Evolutionary conservation across 2,888 invertebrate genomes (phyloP), one percentile per base, ranked within the genome.

Genomic region (Prosopocoilus inquinatus): DNA sequence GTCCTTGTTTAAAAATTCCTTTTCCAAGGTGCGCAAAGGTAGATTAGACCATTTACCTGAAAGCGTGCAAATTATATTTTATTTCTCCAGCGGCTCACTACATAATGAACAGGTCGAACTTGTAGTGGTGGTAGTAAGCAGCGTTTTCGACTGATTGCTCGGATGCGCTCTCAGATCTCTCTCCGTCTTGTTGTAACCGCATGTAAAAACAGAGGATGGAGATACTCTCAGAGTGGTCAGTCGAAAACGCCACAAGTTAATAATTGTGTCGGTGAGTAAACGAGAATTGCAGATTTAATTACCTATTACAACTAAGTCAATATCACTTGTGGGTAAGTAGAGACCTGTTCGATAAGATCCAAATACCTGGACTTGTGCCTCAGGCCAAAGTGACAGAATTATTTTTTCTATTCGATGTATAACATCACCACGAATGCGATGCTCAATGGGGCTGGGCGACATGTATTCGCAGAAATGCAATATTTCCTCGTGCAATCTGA

Each of bases 301-400:
- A 84, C 85, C 85, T 67, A 85, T 84, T 57, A 85, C 84, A 54
- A 85, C 85, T 55, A 78, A 70, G 69, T 85, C 84, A 70, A 88
- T 88, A 73, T 88, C 88, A 73, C 96, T 96, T 71, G 97, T 97
- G 64, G 98, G 98, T 75, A 99, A 84, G 81, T 97, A 99, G 63
- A 99, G 87, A 53, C 96, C 96, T 61, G 98, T 98, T 67, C 94
- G 87, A 81, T 96, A 97, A 72, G 96, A 96, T 70, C 98, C 98
- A 82, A 98, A 99, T 70, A 97, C 91, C 81, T 97, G 95, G 64
- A 98, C 96, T 76, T 91, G 84, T 57, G 96, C 94, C 73, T 91
- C 88, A 57, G 94, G 94, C 95, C 96, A 97, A 69, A 96, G 84
- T 70, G 89, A 84, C 64, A 88, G 82, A 73, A 97, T 93, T 60